A percentile compares a stretch with the other conserved stretches of the same genome.
Evolutionary conservation across 2,888 invertebrate genomes (phyloP).

Genomic region (Syritta pipiens): DNA sequence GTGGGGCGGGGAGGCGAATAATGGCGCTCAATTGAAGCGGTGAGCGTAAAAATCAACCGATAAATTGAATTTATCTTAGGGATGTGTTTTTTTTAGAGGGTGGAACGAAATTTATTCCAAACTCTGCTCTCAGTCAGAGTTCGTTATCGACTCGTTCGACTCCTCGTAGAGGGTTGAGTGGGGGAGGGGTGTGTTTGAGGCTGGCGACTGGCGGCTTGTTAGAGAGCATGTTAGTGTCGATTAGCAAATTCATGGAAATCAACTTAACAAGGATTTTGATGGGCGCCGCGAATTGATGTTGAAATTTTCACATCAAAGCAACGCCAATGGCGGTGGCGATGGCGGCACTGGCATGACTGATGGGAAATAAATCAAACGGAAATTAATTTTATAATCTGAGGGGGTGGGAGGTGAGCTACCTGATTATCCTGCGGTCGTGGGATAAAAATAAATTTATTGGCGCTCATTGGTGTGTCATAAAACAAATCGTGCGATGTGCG

Average conservation of each 20-base stretch:
- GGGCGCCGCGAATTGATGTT: background rate
- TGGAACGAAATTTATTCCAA: constrained; percentile 34
- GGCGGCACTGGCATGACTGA: no score
- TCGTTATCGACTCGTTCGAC: constrained; percentile 24
- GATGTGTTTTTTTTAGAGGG: constrained; percentile 25
- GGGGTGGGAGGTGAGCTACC: no score
- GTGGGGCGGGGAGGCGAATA: constrained; percentile 4
- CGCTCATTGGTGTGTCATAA: constrained; percentile 4
- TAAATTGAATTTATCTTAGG: constrained; percentile 49
- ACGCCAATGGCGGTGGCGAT: no score
- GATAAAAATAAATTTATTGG: background rate
- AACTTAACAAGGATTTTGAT: constrained; percentile 9
- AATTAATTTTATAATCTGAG: constrained; percentile 4
- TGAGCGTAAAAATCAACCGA: constrained; percentile 30
- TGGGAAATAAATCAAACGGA: constrained; percentile 11
- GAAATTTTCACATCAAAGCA: constrained; percentile 11
- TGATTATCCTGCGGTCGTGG: constrained; percentile 7
- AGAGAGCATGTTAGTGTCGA: constrained; percentile 27
- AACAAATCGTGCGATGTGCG: constrained; percentile 12
- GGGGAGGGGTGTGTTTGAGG: no score
- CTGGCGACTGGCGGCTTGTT: constrained; percentile 24
- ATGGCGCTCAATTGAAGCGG: constrained; percentile 6
- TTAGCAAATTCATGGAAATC: constrained; percentile 7
- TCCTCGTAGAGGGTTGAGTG: no score
- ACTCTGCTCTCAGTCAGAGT: background rate